Percentiles rank a stretch among this genome's conserved stretches.
phyloP scores from a whole-genome alignment of 2,113 vertebrate genomes.

The Grus americana region DNA sequence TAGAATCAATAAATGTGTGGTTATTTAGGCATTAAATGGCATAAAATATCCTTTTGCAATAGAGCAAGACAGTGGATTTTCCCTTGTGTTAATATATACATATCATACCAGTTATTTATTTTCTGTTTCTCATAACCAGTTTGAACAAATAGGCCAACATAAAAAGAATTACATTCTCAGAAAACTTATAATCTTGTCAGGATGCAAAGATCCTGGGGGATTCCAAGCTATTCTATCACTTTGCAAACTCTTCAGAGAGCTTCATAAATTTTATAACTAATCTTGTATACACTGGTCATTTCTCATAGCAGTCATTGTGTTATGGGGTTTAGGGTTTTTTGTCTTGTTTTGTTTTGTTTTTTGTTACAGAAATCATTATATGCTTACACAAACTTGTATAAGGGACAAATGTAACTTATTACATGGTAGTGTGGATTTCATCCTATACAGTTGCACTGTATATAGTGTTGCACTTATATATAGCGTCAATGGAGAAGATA shows the following conservation, averaged over 20 bases:
- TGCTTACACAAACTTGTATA: not conserved
- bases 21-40: not conserved
- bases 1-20: not conserved
- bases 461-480: not conserved
- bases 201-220: rapidly evolving
- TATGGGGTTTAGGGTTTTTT: too few relatives aligned
- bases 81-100: not conserved
- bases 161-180: not conserved
- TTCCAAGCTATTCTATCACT: not conserved
- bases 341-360: not conserved
- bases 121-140: not conserved
- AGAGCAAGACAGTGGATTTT: not conserved
- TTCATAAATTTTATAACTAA: not conserved
- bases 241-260: not conserved
- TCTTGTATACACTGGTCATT: not conserved
- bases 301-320: not conserved
- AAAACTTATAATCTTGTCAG: not conserved
- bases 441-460: not conserved
- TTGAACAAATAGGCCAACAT: not conserved
- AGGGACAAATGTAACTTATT: not conserved
- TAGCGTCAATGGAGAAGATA: not conserved
- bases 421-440: not conserved
- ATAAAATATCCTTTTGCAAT: not conserved
- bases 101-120: not conserved
- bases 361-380: not conserved